A percentile compares a stretch with the other conserved stretches of the same genome.
These are phyloP conservation scores for Leucania comma DNA, from an alignment of 2,888 invertebrate genomes.

Conservation along the genomic window DNA sequence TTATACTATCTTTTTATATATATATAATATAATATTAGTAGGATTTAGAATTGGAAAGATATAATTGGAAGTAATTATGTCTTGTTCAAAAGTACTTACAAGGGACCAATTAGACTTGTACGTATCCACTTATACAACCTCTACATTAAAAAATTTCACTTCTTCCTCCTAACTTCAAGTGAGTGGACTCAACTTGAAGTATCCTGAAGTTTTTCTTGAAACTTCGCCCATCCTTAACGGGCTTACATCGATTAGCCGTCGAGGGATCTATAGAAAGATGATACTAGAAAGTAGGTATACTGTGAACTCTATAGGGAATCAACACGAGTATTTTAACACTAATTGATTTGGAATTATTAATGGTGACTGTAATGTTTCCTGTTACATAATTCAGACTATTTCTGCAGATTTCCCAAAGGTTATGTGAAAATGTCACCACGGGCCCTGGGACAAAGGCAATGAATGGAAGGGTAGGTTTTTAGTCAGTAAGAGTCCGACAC, in stretches of 20 bases:
- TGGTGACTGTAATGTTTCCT: background rate
- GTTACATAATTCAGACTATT: conserved; percentile 1
- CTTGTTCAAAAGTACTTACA: background rate
- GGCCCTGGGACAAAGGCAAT: no score
- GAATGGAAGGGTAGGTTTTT: no score
- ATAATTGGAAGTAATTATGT: no score
- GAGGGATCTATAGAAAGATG: conserved; percentile 4
- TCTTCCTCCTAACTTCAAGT: background rate
- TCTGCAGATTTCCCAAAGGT: background rate
- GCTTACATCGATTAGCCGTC: conserved; percentile 11
- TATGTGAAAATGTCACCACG: no score
- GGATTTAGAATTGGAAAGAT: no score
- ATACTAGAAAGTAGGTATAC: background rate
- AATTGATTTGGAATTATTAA: conserved; percentile 7
- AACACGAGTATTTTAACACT: background rate
- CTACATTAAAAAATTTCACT: background rate
- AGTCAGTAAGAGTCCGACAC: no score
- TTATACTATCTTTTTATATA: no score
- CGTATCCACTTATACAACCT: background rate
- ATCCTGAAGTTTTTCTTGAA: conserved; percentile 2
- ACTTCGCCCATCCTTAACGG: background rate
- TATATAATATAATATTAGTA: no score
- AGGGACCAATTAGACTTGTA: background rate
- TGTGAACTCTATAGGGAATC: background rate
- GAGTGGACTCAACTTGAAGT: conserved; percentile 1